Conservation (phyloP, 2,888 invertebrate genomes). For the Synanthedon andrenaeformis region DNA sequence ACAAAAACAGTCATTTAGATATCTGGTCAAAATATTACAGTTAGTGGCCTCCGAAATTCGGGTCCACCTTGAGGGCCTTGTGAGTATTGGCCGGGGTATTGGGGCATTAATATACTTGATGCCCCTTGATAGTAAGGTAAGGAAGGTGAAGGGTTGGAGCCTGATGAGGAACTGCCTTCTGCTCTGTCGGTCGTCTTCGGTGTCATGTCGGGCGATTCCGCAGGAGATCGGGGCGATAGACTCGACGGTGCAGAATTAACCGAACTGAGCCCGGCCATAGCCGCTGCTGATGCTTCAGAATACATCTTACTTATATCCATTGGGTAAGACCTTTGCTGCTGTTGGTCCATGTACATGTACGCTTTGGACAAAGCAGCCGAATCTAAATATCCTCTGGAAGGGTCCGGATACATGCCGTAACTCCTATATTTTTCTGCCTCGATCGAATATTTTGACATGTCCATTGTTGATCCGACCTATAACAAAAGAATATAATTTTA, state of each 20-base stretch:
- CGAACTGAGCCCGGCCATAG: conserved; percentile 66
- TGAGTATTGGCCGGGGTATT: conserved; percentile 73
- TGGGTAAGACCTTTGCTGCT: conserved; percentile 65
- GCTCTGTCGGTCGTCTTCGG: conserved; percentile 60
- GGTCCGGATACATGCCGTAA: conserved; percentile 82
- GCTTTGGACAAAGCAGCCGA: conserved; percentile 80
- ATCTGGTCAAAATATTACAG: conserved; percentile 87
- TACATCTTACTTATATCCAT: conserved; percentile 78
- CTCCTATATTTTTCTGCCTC: conserved; percentile 82
- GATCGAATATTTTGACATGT: conserved; percentile 81
- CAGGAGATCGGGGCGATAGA: conserved; percentile 52
- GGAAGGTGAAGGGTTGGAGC: conserved; percentile 74
- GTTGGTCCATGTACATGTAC: conserved; percentile 81
- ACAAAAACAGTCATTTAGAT: conserved; percentile 15
- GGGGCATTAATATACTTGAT: conserved; percentile 74
- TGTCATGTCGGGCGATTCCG: conserved; percentile 70
- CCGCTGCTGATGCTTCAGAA: conserved; percentile 72
- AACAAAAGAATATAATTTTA: conserved; percentile 27
- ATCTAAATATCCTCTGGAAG: conserved; percentile 78
- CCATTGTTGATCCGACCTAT: conserved; percentile 81
- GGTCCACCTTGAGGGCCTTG: conserved; percentile 70
- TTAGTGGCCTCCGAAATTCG: conserved; percentile 80
- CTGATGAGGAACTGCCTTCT: conserved; percentile 71
- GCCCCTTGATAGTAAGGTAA: conserved; percentile 71
- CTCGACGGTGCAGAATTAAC: conserved; percentile 59